These are phyloP conservation scores for Ficedula albicollis DNA, from an alignment of 2,797 vertebrate species.

Conservation along the genomic window DNA sequence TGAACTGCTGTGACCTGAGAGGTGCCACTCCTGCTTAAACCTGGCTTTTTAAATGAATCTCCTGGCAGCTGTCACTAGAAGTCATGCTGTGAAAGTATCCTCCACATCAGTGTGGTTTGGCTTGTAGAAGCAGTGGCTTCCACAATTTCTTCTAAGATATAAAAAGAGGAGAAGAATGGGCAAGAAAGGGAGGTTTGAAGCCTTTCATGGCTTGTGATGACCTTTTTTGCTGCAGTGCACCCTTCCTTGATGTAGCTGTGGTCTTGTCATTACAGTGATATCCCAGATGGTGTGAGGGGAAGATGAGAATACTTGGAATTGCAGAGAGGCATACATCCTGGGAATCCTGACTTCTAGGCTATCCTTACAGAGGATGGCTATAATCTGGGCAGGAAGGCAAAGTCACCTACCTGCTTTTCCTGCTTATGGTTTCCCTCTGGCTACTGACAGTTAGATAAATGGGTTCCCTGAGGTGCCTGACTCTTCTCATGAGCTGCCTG, in stretches of 20 bases:
- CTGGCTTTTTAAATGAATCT: background rate
- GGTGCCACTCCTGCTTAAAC: background rate
- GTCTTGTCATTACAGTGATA: background rate
- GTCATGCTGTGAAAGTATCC: background rate
- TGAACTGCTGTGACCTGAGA: background rate
- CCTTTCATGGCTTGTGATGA: background rate
- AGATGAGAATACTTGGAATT: background rate
- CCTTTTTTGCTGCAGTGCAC: background rate
- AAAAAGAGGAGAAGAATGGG: background rate
- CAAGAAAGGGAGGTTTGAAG: background rate
- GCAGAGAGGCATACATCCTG: background rate
- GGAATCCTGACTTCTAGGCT: background rate
- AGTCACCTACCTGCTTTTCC: background rate
- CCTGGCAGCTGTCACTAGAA: background rate
- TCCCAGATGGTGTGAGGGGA: background rate
- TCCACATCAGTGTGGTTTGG: fast-evolving
- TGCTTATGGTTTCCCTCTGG: background rate
- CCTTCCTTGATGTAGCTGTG: background rate
- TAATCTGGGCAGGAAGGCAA: background rate
- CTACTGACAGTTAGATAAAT: background rate
- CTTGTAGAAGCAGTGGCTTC: background rate
- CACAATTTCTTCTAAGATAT: background rate
- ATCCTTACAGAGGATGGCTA: background rate
- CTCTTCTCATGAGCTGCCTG: background rate
- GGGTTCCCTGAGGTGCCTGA: background rate